Conservation (phyloP, 2,113 vertebrate genomes). For the Syngnathus floridae region DNA sequence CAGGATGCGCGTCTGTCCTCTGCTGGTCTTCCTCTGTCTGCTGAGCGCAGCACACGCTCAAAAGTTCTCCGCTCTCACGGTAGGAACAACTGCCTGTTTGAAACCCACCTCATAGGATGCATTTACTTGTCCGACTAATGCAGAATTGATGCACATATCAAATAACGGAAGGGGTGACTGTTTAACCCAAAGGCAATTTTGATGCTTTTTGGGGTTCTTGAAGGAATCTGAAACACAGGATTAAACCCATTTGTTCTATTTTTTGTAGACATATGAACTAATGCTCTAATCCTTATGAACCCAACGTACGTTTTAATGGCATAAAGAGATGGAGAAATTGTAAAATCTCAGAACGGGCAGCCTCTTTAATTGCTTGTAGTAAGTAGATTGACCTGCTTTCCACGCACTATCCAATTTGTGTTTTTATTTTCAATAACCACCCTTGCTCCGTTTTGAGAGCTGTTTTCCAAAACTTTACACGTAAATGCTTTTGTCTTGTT, state of each 20-base stretch:
- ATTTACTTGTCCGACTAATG: not conserved
- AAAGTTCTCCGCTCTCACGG: slow-evolving; percentile 76
- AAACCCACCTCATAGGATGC: not conserved
- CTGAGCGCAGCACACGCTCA: slow-evolving; percentile 67
- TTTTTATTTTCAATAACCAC: not conserved
- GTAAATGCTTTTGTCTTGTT: not conserved
- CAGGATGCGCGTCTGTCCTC: slow-evolving; percentile 70
- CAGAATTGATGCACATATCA: not conserved
- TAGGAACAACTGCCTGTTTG: slow-evolving; percentile 42
- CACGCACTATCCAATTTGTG: not conserved
- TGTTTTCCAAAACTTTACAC: not conserved
- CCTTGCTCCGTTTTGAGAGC: slow-evolving; percentile 2
- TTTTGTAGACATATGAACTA: no score
- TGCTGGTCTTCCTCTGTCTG: slow-evolving; percentile 64
- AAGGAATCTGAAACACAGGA: not conserved
- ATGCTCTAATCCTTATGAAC: not conserved
- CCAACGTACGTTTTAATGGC: not conserved
- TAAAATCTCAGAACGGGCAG: not conserved
- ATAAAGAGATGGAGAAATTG: no score
- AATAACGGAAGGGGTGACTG: not conserved
- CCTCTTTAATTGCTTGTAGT: slow-evolving; percentile 1
- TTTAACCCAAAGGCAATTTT: not conserved
- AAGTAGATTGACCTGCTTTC: slow-evolving; percentile 2
- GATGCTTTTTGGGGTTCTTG: not conserved
- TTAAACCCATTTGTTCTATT: not conserved